phyloP scores from a whole-genome alignment of 1,140 invertebrate genomes.

The Eubasilissa regina region DNA sequence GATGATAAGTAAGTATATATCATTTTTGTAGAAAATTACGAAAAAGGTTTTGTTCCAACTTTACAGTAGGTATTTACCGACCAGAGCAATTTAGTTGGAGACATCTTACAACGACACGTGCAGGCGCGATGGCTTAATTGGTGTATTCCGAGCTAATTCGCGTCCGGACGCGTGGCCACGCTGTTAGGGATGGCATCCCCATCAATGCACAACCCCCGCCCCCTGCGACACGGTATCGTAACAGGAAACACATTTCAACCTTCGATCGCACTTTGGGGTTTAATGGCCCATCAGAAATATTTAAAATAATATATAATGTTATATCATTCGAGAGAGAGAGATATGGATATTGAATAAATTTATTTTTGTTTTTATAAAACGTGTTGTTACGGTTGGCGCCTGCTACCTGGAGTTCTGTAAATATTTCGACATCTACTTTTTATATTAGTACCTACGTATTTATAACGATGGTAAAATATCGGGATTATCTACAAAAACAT shows the following conservation, averaged over 20 bases:
- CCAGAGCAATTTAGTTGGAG: no score
- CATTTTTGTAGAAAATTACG: neutral
- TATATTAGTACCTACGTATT: no score
- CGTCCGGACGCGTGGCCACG: conserved; percentile 48
- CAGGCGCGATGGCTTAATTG: conserved; percentile 49
- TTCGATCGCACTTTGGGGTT: conserved; percentile 2
- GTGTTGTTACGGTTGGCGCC: no score
- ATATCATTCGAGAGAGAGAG: no score
- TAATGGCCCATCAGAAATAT: neutral
- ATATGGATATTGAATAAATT: no score
- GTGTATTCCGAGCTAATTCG: conserved; percentile 55
- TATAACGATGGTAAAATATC: no score
- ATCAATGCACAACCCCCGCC: conserved; percentile 40
- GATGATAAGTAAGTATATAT: no score
- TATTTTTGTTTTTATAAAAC: no score
- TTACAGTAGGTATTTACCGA: neutral
- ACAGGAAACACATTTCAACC: conserved; percentile 18
- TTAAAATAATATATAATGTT: no score
- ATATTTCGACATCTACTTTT: no score
- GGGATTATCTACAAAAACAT: no score
- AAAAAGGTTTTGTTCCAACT: neutral
- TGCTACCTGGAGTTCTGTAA: no score
- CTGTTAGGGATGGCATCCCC: conserved; percentile 54
- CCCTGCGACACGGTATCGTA: neutral
- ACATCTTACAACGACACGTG: conserved; percentile 41